Evolutionary conservation across 2,888 invertebrate species (phyloP), one percentile per base, ranked within the genome.

Genomic region (Rhagophthalmus giganteus): DNA sequence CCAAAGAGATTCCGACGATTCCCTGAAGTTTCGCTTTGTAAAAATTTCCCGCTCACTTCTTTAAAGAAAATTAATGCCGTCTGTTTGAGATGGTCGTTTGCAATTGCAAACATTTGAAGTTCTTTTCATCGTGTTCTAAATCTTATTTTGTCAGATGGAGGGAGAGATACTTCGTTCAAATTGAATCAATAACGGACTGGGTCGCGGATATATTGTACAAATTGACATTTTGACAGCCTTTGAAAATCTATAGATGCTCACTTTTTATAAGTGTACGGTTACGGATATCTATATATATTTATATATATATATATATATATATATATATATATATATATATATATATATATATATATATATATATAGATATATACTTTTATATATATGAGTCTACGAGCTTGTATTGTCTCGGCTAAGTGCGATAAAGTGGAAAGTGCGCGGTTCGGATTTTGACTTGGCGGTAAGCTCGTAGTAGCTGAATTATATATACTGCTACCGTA

Each of bases 171-270:
- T 42, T 52, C 52, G 39, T 33, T 40, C 39, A 49, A 56, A 56
- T 56, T 54, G 53, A 56, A 56, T 56, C 56, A 56, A 56, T 56
- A 56, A 45, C 37, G 48, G 34, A 35, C 31, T 33, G 53, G 33
- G 42, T 37, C 30, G 41, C 32, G 39, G 48, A 37, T 56, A 41
- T 52, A 48, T 44, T 45, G 52, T 49, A 55, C 48, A 52, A 55
- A 52, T 55, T 55, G 55, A 55, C 55, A 42, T 52, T 48, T 44
- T 52, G 55, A 55, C 45, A 55, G 48, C 32, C 48, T 42, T 51
- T 55, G 42, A 55, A 44, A n/a, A 51, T 12, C 30, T 27, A 40
- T 34, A 33, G 20, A 15, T 20, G 3, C 7, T 20, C 20, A 20
- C 26, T 26, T n/a, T 12, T 37, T 26, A 13, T 25, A 37, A 37